Evolutionary conservation across 2,888 invertebrate species (phyloP).

Genomic region (Orthonevra nobilis): DNA sequence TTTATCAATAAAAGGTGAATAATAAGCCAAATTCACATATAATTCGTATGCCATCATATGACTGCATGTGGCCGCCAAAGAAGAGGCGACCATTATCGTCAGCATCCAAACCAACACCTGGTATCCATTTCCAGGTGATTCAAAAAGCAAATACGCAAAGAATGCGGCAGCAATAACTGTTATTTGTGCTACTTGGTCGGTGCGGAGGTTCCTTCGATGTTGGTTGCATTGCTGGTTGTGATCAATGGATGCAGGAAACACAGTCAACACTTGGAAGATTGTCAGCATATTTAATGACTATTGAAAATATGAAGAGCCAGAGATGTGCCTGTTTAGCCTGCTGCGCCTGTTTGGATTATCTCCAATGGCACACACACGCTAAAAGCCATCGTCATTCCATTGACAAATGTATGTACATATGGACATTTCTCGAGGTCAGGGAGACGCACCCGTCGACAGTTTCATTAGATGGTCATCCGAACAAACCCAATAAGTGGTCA

Average conservation of each 20-base stretch:
- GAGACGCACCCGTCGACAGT: no score
- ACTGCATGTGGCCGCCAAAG: slow-evolving; percentile 37
- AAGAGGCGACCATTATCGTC: slow-evolving; percentile 4
- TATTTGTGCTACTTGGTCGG: slow-evolving; percentile 56
- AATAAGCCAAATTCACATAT: slow-evolving; percentile 54
- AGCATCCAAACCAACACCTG: slow-evolving; percentile 23
- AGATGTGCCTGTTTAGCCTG: slow-evolving; percentile 22
- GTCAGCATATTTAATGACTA: slow-evolving; percentile 44
- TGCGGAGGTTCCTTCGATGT: slow-evolving; percentile 14
- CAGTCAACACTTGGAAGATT: slow-evolving; percentile 42
- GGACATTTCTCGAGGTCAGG: no score
- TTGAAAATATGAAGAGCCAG: slow-evolving; percentile 17
- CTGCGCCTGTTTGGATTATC: slow-evolving; percentile 7
- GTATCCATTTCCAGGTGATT: slow-evolving; percentile 63
- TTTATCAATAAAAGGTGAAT: slow-evolving; percentile 3
- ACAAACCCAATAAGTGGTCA: no score
- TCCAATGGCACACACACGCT: slow-evolving; percentile 37
- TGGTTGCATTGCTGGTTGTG: slow-evolving; percentile 5
- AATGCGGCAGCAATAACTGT: slow-evolving; percentile 67
- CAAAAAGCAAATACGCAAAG: slow-evolving; percentile 64
- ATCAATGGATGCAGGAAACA: slow-evolving; percentile 39
- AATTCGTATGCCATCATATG: slow-evolving; percentile 58
- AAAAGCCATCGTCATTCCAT: background rate
- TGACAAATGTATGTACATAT: no score
- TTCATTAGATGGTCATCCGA: no score